Evolutionary conservation across 2,888 invertebrate genomes (phyloP).

Genomic region (Altica lythri): DNA sequence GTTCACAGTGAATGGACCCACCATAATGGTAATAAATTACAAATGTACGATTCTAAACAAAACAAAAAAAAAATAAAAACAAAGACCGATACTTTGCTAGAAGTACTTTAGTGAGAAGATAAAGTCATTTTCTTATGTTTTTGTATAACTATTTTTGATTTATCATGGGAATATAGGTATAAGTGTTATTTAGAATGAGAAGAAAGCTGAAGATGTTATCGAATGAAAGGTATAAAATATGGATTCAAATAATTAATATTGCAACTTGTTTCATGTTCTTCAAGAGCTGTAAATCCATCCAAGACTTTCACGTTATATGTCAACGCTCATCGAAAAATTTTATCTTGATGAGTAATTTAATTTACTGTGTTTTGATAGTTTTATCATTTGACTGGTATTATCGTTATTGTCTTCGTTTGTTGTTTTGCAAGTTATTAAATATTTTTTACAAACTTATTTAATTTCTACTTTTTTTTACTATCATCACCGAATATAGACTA

Average conservation of each 20-base stretch:
- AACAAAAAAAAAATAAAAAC: constrained; percentile 29
- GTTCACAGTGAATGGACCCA: constrained; percentile 50
- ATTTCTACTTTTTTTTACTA: too few species aligned
- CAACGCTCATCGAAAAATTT: too few species aligned
- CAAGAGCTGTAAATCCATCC: too few species aligned
- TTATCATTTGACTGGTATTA: too few species aligned
- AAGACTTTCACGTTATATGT: too few species aligned
- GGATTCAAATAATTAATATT: neutral
- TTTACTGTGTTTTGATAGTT: too few species aligned
- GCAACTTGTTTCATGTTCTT: too few species aligned
- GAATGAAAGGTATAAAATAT: neutral
- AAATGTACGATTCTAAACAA: constrained; percentile 32
- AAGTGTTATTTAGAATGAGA: neutral
- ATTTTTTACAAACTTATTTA: too few species aligned
- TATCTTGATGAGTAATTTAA: too few species aligned
- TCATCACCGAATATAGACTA: too few species aligned
- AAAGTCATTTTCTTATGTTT: constrained; percentile 27
- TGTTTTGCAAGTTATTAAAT: too few species aligned
- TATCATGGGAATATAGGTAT: neutral
- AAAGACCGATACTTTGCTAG: constrained; percentile 28
- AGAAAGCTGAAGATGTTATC: neutral
- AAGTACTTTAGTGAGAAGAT: constrained; percentile 25
- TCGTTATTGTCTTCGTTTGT: too few species aligned
- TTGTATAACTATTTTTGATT: neutral
- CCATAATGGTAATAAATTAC: constrained; percentile 37